These are phyloP conservation scores for Drosophila diplacantha DNA, from an alignment of 2,888 invertebrate genomes.

Conservation along the genomic window DNA sequence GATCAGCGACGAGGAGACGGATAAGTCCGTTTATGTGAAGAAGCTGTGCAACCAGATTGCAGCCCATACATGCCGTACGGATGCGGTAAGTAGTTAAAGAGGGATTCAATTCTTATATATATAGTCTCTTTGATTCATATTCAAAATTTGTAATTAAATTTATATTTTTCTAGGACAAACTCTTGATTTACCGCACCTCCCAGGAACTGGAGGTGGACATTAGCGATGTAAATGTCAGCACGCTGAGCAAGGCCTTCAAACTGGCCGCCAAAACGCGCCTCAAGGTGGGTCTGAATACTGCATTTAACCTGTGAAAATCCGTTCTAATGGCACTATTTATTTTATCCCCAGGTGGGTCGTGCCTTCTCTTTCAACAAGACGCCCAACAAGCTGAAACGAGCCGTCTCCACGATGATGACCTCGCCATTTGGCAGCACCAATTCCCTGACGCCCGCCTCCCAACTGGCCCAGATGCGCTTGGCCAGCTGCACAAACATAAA, in stretches of 20 bases:
- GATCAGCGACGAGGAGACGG: constrained; percentile 88
- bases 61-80: constrained; percentile 93
- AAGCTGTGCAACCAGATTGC: constrained; percentile 94
- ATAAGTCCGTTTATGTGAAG: constrained; percentile 89
- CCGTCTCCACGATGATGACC: constrained; percentile 96
- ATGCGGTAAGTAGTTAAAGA: constrained; percentile 84
- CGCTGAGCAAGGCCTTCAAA: constrained; percentile 93
- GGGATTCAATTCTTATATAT: background rate
- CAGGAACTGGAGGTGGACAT: constrained; percentile 92
- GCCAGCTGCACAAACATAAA: constrained; percentile 92
- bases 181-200: constrained; percentile 74
- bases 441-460: constrained; percentile 89
- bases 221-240: constrained; percentile 90
- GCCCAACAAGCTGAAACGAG: constrained; percentile 93
- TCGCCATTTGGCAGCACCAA: constrained; percentile 92
- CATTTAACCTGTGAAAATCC: too few relatives aligned
- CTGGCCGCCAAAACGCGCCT: constrained; percentile 89
- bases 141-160: background rate
- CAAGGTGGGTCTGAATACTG: constrained; percentile 79
- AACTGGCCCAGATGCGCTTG: constrained; percentile 90
- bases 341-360: constrained; percentile 84
- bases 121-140: background rate
- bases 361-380: constrained; percentile 98
- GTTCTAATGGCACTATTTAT: constrained; percentile 1
- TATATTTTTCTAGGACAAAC: constrained; percentile 71